Base-by-base conservation (phyloP, 2,797 vertebrate genomes). In the Ctenopoma multispine region DNA sequence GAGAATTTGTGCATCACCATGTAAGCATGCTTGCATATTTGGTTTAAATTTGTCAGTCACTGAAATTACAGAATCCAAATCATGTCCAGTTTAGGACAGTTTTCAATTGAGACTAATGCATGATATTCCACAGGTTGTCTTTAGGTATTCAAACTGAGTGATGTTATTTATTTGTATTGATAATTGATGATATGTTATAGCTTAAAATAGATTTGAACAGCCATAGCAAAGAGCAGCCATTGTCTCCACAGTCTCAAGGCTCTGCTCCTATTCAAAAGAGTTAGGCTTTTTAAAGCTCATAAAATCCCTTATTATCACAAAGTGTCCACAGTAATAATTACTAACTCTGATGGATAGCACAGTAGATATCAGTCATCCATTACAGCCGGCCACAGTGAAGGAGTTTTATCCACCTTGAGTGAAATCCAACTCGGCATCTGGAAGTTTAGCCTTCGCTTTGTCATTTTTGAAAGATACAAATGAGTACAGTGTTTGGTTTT, bases 401-500 rank as follows among this genome's bases (percentile, higher is more conserved):
- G 56, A 29, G 59, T 44, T 69, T 69, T 72, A 72, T 81, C 68
- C 61, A 55, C 17, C 40, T 24, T 75, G 72, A 80, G 59, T 62
- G 48, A 71, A 77, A 77, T 79, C 67, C 69, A 54, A 31, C 69
- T 59, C 54, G 50, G 51, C 38, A 56, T 79, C 60, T 60, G 63
- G 60, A 81, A 61, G 55, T 76, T 63, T 36, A 17, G 31, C 51
- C 24, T 82, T 58, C 27, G 21, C 71, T 54, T 55, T 21, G 53
- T 47, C 36, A 38, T 74, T 77, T 87, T 50, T 79, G 69, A 83
- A 83, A 38, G 74, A 79, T 79, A 89, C 80, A 83, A 79, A 88
- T 68, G 64, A 85, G 71, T 67, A 57, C 75, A 47, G 70, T 92
- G 88, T 92, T 91, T 93, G 63, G 54, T 71, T 93, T 92, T 75